Evolutionary conservation across 2,888 invertebrate genomes (phyloP), one percentile per base, ranked within the genome.

Genomic region (Idaea straminata): DNA sequence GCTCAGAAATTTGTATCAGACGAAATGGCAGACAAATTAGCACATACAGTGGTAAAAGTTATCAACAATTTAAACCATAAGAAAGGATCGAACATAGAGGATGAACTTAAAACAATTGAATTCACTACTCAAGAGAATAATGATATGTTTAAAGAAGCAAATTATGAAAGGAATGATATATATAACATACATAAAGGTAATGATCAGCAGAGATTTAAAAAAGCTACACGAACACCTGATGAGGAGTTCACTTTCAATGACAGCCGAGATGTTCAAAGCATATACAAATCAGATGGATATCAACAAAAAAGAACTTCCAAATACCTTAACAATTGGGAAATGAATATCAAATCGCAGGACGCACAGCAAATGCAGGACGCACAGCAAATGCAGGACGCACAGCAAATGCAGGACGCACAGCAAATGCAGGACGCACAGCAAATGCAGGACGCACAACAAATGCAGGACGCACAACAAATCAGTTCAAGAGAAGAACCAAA

Each of bases 1-100:
- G 88, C 88, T 0, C 72, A 74, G 6, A 83, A 85, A 60, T 86
- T 88, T 66, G 77, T 89, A 0, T 81, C 88, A 0, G 81, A 84
- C 0, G 73, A 80, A 0, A 7, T 86, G 0, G 84, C 83, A 0
- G 82, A 85, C 0, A 78, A 83, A 63, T 77, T 89, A 13, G 76
- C 79, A 0, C 75, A 78, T 0, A 79, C 85, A 15, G 63, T 88
- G 10, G 64, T 73, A 0, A 76, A 70, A 64, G 77, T 80, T 0
- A 75, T 76, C 0, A 62, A 70, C 7, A 47, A 7, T 47, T 47
- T 47, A 47, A 47, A 47, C 47, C 7, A 10, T 47, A 47, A 47
- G 7, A 47, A 47, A 7, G 47, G 13, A 47, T 13, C 47, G 47
- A 47, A 47, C 47, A 10, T 47, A 47, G 10, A 10, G 0, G 13